Evolutionary conservation across 2,797 vertebrate genomes (phyloP).

Genomic region (Antennarius maculatus): DNA sequence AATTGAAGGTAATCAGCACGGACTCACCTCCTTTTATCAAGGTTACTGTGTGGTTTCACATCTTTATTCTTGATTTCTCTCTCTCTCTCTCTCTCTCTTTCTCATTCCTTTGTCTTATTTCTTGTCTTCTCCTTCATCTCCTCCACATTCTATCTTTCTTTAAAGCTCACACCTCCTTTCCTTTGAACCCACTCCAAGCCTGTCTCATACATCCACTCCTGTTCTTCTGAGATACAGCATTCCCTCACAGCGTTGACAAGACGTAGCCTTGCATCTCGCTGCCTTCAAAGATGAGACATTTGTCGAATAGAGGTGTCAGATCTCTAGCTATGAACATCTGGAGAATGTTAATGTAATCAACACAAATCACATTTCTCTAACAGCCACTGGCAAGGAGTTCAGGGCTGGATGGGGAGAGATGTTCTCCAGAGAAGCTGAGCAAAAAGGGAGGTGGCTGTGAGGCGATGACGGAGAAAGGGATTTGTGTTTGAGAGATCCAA

Average conservation of each 20-base stretch:
- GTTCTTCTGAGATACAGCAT: conserved; percentile 28
- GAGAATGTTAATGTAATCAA: conserved; percentile 74
- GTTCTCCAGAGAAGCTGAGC: conserved; percentile 42
- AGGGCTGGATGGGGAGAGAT: conserved; percentile 39
- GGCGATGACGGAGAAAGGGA: conserved; percentile 20
- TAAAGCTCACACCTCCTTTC: conserved; percentile 57
- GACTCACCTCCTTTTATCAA: conserved; percentile 15
- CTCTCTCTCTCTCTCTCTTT: conserved; percentile 12
- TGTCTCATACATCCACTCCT: conserved; percentile 13
- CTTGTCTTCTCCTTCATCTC: conserved; percentile 22
- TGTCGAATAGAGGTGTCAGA: conserved; percentile 65
- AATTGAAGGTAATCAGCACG: conserved; percentile 24
- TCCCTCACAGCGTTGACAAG: conserved; percentile 36
- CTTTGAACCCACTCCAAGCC: conserved; percentile 51
- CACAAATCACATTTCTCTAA: conserved; percentile 66
- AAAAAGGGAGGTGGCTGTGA: conserved; percentile 17
- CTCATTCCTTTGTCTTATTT: conserved; percentile 34
- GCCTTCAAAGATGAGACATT: conserved; percentile 44
- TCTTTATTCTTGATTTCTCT: conserved; percentile 29
- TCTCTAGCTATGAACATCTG: conserved; percentile 73
- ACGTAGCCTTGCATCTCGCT: conserved; percentile 17
- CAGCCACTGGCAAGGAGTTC: conserved; percentile 59
- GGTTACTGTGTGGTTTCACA: conserved; percentile 22
- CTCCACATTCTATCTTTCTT: conserved; percentile 46
- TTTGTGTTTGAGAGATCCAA: conserved; percentile 34